Evolutionary conservation across 2,113 vertebrate genomes (phyloP).

Genomic region (Larimichthys crocea): DNA sequence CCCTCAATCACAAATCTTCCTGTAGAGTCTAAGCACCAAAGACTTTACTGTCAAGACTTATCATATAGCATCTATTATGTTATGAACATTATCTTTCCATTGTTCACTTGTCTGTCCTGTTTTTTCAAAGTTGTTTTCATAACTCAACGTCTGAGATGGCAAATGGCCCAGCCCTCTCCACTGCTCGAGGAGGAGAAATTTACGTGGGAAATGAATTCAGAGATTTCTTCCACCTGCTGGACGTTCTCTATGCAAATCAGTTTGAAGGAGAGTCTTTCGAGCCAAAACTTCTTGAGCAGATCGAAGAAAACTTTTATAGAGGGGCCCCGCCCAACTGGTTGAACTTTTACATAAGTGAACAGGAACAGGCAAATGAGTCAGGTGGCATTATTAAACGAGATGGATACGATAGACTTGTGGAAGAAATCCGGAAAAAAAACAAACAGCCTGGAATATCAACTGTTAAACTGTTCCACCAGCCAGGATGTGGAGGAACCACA

Average conservation of each 20-base stretch:
- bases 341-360: slow-evolving; percentile 66
- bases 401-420: neutral
- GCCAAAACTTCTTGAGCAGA: neutral
- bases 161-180: neutral
- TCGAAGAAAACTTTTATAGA: slow-evolving; percentile 55
- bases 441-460: neutral
- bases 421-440: accelerated
- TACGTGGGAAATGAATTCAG: neutral
- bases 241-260: slow-evolving; percentile 33
- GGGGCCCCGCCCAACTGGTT: slow-evolving; percentile 65
- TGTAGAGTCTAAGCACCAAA: too few species aligned
- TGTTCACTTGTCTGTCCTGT: too few species aligned
- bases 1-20: too few species aligned
- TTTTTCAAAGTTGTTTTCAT: too few species aligned
- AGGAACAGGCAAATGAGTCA: neutral
- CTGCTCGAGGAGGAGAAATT: too few species aligned
- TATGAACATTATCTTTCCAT: too few species aligned
- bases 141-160: slow-evolving; percentile 3
- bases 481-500: slow-evolving; percentile 68
- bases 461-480: slow-evolving; percentile 44
- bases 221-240: neutral
- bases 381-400: slow-evolving; percentile 38
- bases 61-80: too few species aligned
- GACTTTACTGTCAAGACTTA: too few species aligned
- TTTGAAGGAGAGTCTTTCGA: neutral